These are phyloP conservation scores for Venusia cambrica DNA, from an alignment of 2,888 invertebrate genomes.

Conservation along the genomic window DNA sequence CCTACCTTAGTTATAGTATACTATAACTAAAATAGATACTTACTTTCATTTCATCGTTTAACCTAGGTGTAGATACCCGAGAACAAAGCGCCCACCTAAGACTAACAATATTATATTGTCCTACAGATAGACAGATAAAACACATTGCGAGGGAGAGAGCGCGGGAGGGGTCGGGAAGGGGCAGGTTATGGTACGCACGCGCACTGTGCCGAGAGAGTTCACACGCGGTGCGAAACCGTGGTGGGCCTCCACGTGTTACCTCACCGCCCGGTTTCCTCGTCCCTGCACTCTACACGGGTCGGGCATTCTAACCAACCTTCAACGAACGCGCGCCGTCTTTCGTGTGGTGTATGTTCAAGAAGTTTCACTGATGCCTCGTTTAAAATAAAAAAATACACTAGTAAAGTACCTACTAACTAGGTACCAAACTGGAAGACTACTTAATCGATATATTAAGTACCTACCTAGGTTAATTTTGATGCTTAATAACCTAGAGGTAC, in stretches of 20 bases:
- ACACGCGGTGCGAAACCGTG: constrained; percentile 73
- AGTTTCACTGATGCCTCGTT: too few species aligned
- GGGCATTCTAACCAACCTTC: constrained; percentile 62
- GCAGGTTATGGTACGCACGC: constrained; percentile 67
- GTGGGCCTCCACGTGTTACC: constrained; percentile 80
- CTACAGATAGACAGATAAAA: constrained; percentile 51
- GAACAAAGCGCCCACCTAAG: constrained; percentile 40
- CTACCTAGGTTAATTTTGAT: too few species aligned
- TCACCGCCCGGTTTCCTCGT: constrained; percentile 39
- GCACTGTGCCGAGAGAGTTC: constrained; percentile 72
- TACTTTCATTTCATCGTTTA: too few species aligned
- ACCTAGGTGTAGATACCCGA: too few species aligned
- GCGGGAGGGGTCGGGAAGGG: constrained; percentile 52
- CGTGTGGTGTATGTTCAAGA: constrained; percentile 32
- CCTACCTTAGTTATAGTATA: too few species aligned
- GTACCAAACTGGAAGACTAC: too few species aligned
- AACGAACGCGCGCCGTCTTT: constrained; percentile 58
- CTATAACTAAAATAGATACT: too few species aligned
- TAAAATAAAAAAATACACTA: too few species aligned
- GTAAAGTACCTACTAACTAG: too few species aligned
- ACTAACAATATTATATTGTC: constrained; percentile 56
- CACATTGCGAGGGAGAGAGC: constrained; percentile 50
- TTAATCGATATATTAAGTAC: too few species aligned
- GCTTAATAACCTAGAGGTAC: too few species aligned
- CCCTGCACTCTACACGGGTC: constrained; percentile 40